Evolutionary conservation across 2,797 vertebrate species (phyloP).

Genomic region (Botia kubotai): DNA sequence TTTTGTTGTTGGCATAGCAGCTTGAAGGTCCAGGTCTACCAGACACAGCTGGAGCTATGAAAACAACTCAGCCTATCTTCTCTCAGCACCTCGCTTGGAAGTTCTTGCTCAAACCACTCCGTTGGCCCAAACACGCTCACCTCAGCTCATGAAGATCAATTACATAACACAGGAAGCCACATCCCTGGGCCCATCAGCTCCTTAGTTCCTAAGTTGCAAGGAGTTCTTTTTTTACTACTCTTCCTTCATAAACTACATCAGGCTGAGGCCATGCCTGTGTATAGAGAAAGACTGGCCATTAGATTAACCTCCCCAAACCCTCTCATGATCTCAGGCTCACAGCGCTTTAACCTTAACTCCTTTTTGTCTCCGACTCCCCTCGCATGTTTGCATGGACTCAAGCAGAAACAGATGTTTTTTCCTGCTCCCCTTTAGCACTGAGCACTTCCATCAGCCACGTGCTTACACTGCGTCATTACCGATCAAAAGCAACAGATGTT

Average conservation of each 20-base stretch:
- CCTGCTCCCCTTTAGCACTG: slow-evolving; percentile 19
- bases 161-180: slow-evolving; percentile 20
- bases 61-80: slow-evolving; percentile 17
- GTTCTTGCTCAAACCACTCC: background rate
- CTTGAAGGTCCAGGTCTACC: slow-evolving; percentile 23
- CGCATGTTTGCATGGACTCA: slow-evolving; percentile 11
- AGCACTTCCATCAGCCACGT: slow-evolving; percentile 30
- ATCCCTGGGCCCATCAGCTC: background rate
- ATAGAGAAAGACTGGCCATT: slow-evolving; percentile 8
- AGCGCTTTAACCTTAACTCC: slow-evolving; percentile 31
- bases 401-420: slow-evolving; percentile 48
- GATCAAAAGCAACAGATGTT: slow-evolving; percentile 50
- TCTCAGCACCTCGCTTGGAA: slow-evolving; percentile 17
- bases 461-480: slow-evolving; percentile 22
- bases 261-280: slow-evolving; percentile 2
- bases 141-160: slow-evolving; percentile 18
- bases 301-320: slow-evolving; percentile 53
- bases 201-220: slow-evolving; percentile 15
- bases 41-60: slow-evolving; percentile 28
- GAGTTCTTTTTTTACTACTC: slow-evolving; percentile 8
- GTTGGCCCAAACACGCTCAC: background rate
- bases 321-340: slow-evolving; percentile 28
- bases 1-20: slow-evolving; percentile 32
- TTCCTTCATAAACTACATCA: slow-evolving; percentile 41
- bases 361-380: background rate